Base-by-base conservation (phyloP, 1,140 invertebrate genomes). In the Neodiprion pinetum region DNA sequence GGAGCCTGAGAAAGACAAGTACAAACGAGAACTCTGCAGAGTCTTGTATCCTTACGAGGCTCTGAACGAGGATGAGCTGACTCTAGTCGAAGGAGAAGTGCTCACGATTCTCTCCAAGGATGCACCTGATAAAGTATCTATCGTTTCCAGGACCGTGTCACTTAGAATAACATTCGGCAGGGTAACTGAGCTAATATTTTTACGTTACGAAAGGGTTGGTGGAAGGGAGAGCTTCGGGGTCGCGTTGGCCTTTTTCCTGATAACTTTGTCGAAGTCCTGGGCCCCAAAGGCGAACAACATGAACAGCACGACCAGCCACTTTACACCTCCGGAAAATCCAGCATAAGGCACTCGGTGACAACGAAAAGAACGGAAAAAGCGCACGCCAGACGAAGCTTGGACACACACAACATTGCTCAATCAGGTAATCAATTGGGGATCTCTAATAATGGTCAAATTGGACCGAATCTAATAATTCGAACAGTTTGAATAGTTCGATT, bases 181-280 rank as follows among this genome's bases (percentile, higher is more conserved):
- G 61, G 9, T 61, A 71, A 40, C 12, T n/a, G 7, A 70, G 10
- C 7, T 14, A 40, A 40, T n/a, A 14, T 48, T 70, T 21, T 49
- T 50, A 0, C 47, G 50, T 71, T 72, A 47, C 68, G 8, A 49
- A 65, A 87, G 77, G 97, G 97, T 65, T 99, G 97, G 98, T 99
- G 97, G 97, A 94, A 94, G 86, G 98, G 98, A 70, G 97, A 99
- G 89, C 80, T 98, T 0, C 92, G 93, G 77, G 97, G 97, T 48
- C 92, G 93, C 84, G 88, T 96, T 71, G 98, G 98, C 0, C 91
- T 99, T 1, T 99, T 99, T 86, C 98, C 98, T 5, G 97, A 99
- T 84, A 99, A 99, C 90, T 99, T 99, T 90, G 96, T 98, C 8
- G 92, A 95, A 83, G 76, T 95, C 7, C 86, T 94, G 74, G 79